Conservation (phyloP, 1,140 invertebrate genomes). For the Rhyacophila brunnea region DNA sequence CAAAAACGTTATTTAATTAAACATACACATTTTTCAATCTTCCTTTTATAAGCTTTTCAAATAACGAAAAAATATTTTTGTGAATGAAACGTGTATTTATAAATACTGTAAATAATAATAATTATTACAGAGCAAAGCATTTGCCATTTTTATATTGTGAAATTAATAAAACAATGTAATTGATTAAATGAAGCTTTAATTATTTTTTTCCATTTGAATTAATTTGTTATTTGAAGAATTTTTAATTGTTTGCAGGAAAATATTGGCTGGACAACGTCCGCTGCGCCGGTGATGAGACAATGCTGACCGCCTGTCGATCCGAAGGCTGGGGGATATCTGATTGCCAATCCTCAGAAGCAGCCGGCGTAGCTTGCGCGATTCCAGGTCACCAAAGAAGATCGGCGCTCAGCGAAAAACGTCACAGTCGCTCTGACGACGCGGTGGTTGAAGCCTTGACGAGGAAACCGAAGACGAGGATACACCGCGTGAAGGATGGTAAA, state of each 20-base stretch:
- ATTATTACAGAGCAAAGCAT: too few relatives aligned
- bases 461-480: conserved; percentile 42
- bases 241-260: conserved; percentile 54
- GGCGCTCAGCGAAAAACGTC: conserved; percentile 27
- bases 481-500: conserved; percentile 43
- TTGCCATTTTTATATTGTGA: too few relatives aligned
- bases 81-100: too few relatives aligned
- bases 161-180: too few relatives aligned
- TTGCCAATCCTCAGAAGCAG: conserved; percentile 74
- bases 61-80: too few relatives aligned
- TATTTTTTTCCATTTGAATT: too few relatives aligned
- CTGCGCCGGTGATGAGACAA: conserved; percentile 77
- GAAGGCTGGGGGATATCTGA: conserved; percentile 82
- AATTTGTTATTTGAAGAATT: too few relatives aligned
- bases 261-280: conserved; percentile 90
- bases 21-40: too few relatives aligned
- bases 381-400: conserved; percentile 39
- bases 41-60: too few relatives aligned
- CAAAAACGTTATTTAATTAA: too few relatives aligned
- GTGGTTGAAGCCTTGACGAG: conserved; percentile 30
- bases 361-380: conserved; percentile 71
- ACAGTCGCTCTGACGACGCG: conserved; percentile 5
- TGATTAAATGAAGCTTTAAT: too few relatives aligned
- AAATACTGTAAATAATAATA: too few relatives aligned
- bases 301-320: conserved; percentile 72